phyloP scores from a whole-genome alignment of 2,888 invertebrate species.

The Spatulosminthurus flaviceps region DNA sequence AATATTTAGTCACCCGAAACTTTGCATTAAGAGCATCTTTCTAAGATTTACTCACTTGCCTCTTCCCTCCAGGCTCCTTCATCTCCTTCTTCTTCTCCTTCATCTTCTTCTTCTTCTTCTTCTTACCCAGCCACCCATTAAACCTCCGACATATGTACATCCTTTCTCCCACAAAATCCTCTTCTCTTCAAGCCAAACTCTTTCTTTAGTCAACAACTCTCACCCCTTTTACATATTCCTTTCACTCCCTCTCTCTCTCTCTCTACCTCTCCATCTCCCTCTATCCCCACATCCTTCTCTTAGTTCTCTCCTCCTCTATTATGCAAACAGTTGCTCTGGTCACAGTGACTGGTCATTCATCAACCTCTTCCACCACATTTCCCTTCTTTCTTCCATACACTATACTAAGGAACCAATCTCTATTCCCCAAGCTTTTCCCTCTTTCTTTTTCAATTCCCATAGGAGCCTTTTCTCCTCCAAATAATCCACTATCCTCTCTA shows the following conservation, averaged over 20 bases:
- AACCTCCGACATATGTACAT: background rate
- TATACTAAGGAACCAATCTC: too few relatives aligned
- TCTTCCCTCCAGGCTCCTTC: background rate
- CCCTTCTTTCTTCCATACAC: background rate
- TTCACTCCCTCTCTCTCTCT: background rate
- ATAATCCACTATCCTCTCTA: too few relatives aligned
- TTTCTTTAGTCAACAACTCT: background rate
- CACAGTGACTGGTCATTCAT: background rate
- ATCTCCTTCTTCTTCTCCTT: too few relatives aligned
- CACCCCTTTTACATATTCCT: background rate
- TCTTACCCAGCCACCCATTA: background rate
- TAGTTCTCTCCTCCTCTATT: too few relatives aligned
- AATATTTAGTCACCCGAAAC: slow-evolving; percentile 10
- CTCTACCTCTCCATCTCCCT: background rate
- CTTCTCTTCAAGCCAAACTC: background rate
- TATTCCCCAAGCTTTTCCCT: too few relatives aligned
- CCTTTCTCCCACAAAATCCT: background rate
- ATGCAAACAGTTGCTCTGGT: background rate
- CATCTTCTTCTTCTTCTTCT: background rate
- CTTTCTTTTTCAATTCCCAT: too few relatives aligned
- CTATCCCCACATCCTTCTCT: background rate
- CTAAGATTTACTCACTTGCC: background rate
- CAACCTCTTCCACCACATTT: background rate
- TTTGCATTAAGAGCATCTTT: slow-evolving; percentile 10
- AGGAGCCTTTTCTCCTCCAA: too few relatives aligned